A percentile compares a stretch with the other conserved stretches of the same genome.
These are phyloP conservation scores for Petrocephalus schoutedeni DNA, from an alignment of 2,797 vertebrate genomes.

Conservation along the genomic window DNA sequence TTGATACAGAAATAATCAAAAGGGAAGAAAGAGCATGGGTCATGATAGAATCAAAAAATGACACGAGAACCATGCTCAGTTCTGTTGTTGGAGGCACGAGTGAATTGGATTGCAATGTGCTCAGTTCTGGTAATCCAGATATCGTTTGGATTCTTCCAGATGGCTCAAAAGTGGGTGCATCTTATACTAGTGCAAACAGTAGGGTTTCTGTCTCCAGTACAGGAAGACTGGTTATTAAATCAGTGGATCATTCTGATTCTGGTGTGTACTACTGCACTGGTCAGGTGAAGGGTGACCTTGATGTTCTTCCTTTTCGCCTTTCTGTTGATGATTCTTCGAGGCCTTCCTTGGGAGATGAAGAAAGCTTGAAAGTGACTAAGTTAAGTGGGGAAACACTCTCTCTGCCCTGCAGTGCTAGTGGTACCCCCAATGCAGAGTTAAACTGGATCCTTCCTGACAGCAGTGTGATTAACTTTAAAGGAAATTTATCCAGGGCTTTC, in stretches of 20 bases:
- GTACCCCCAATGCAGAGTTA: conserved; percentile 71
- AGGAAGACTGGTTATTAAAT: conserved; percentile 64
- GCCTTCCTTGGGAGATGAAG: conserved; percentile 49
- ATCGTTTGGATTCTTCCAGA: conserved; percentile 76
- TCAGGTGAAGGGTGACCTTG: conserved; percentile 60
- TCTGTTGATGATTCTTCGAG: conserved; percentile 63
- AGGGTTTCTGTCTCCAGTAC: conserved; percentile 63
- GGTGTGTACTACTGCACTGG: conserved; percentile 80
- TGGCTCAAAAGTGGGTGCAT: conserved; percentile 63
- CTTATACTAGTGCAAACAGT: conserved; percentile 50
- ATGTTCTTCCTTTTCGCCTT: conserved; percentile 60
- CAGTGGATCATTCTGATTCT: conserved; percentile 57
- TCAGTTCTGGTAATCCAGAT: conserved; percentile 64
- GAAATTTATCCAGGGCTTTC: conserved; percentile 61
- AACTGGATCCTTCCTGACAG: conserved; percentile 77
- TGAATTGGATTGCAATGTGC: conserved; percentile 68
- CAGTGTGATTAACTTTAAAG: conserved; percentile 49
- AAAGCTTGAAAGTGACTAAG: conserved; percentile 48
- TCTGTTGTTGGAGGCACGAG: conserved; percentile 58
- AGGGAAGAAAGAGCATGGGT: conserved; percentile 70
- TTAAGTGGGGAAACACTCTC: conserved; percentile 56
- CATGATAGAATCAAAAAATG: conserved; percentile 65
- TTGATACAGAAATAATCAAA: conserved; percentile 47
- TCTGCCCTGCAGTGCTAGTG: conserved; percentile 64
- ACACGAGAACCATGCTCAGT: conserved; percentile 42